Evolutionary conservation across 2,888 invertebrate species (phyloP), one percentile per base, ranked within the genome.

Genomic region (Pheosia gnoma): DNA sequence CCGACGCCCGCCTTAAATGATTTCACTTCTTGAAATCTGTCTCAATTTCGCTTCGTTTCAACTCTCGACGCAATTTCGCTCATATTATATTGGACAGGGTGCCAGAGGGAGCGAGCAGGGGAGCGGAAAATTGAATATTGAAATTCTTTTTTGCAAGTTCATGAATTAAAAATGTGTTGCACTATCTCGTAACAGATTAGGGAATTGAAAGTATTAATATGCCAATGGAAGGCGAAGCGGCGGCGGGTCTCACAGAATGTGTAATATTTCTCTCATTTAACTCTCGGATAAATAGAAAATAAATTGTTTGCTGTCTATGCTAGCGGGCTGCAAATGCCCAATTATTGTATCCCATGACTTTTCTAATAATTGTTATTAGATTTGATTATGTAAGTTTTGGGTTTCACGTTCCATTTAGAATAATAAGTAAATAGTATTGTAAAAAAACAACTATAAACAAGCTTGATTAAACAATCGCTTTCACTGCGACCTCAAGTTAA

Each of bases 1-100:
- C 72, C 77, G 75, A 73, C 82, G 70, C 77, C 74, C 60, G 75
- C 76, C 80, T 82, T 84, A 86, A 85, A 83, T 84, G 83, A 84
- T 86, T 87, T 85, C 77, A 77, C 80, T 80, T 81, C 85, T 84
- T 83, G 80, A 85, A 85, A 86, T 86, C 82, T 85, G 84, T 85
- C 86, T 86, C 85, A 83, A 84, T 86, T 88, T 81, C 80, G 76
- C 77, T 69, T 70, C 82, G 74, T 82, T 86, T 85, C 82, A 79
- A 75, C 75, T 75, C 71, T 74, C 74, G 74, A 74, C 79, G 85
- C 85, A 86, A 88, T 87, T 84, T 84, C 77, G 78, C 77, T 80
- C 80, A 81, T 85, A 85, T 84, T 82, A 83, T 83, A 77, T 76
- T 66, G 73, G 78, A 73, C 73, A 63, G 75, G 70, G 71, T 62